Conservation (phyloP, 2,113 vertebrate genomes). For the Motacilla alba region DNA sequence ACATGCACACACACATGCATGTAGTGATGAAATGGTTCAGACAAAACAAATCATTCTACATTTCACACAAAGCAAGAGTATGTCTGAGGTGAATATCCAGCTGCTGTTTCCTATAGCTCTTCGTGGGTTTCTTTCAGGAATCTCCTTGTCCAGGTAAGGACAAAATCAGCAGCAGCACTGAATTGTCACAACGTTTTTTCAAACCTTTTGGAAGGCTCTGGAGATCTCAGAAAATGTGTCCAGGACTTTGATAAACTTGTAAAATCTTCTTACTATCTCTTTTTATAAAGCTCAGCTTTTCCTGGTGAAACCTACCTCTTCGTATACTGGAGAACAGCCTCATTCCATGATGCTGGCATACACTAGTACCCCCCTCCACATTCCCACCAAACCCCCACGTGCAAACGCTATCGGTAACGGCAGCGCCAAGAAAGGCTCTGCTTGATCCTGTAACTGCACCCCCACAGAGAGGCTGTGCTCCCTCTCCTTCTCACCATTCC, state of each 20-base stretch:
- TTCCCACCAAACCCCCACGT: neutral
- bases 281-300: neutral
- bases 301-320: neutral
- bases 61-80: neutral
- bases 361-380: neutral
- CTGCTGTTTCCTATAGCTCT: neutral
- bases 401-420: neutral
- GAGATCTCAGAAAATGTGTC: neutral
- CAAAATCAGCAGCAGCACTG: neutral
- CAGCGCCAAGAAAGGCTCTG: neutral
- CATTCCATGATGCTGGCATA: accelerated
- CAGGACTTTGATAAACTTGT: neutral
- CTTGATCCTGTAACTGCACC: neutral
- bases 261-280: neutral
- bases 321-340: neutral
- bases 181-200: neutral
- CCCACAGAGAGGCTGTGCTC: neutral
- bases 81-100: neutral
- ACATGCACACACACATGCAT: neutral
- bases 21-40: neutral
- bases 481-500: neutral
- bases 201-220: neutral
- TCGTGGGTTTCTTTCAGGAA: neutral
- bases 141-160: neutral
- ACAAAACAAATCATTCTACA: neutral